Conservation (phyloP, 2,888 invertebrate species). For the Athalia cordata region DNA sequence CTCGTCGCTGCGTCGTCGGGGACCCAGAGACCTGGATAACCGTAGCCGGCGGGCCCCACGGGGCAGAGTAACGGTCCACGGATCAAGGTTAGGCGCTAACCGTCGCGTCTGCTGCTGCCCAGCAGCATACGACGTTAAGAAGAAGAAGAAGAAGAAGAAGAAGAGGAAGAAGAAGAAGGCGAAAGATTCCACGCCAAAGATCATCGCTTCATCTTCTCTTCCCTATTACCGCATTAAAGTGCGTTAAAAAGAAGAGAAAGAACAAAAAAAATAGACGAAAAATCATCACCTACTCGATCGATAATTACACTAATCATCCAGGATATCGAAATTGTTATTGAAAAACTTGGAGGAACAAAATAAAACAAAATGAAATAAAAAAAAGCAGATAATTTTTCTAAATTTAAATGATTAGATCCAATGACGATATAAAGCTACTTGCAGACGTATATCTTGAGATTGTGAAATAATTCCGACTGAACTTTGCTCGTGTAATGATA, state of each 20-base stretch:
- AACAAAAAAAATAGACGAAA: neutral
- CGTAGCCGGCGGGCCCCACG: constrained; percentile 66
- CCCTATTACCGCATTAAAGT: neutral
- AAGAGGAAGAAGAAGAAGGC: constrained; percentile 27
- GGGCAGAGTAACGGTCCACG: constrained; percentile 72
- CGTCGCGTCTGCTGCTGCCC: constrained; percentile 49
- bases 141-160: neutral
- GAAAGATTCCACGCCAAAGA: constrained; percentile 34
- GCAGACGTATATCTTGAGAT: no score
- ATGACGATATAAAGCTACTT: no score
- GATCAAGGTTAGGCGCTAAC: constrained; percentile 70
- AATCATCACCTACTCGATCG: no score
- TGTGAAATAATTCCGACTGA: no score
- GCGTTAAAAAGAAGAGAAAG: constrained; percentile 15
- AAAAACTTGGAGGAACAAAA: no score
- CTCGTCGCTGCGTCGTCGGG: constrained; percentile 50
- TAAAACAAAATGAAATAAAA: no score
- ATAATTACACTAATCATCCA: neutral
- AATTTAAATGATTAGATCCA: no score
- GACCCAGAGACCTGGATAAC: constrained; percentile 73
- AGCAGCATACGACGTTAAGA: constrained; percentile 43
- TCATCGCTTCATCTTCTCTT: neutral
- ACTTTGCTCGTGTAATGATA: no score
- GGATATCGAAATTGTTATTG: no score
- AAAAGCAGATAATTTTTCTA: no score